Base-by-base conservation (phyloP, 2,797 vertebrate species). In the Vireo griseus region DNA sequence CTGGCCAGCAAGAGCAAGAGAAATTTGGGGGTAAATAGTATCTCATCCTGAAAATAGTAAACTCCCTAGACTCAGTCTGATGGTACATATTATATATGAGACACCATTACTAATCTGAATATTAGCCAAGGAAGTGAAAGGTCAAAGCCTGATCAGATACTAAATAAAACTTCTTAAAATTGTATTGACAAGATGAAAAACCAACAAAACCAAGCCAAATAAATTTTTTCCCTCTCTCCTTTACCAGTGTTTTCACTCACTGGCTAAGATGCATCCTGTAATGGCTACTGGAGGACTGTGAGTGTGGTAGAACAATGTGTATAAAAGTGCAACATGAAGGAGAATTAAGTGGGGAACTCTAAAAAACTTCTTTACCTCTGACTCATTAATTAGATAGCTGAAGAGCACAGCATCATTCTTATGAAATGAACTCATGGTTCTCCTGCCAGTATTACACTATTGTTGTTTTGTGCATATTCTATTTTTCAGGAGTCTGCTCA, bases 161-260 rank as follows among this genome's bases (percentile, higher is more conserved):
- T 45, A 35, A 37, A 82, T 35, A 54, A 61, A 61, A 25, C 26
- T 16, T 22, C 45, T n/a, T 16, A 13, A 48, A 45, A 31, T 2
- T 16, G 2, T 35, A 13, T 29, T 85, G 44, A 44, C 4, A 37
- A 71, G 51, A 55, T 3, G 1, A 11, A 50, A 40, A 47, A 10
- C 5, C 31, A 50, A 62, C 5, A 42, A 61, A 54, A 42, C 5
- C 10, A 67, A n/a, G 21, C 3, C 21, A 63, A 71, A 47, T 13
- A 31, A 28, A 0, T 8, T 29, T 33, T 18, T 45, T 6, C 4
- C 6, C 31, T 8, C 9, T 62, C 4, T 50, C 6, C n/a, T 52
- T 88, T 75, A 20, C 7, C 9, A 16, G 26, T 65, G 7, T 83
- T 88, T 84, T 74, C 20, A 31, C 17, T 42, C 12, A 16, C 6